Evolutionary conservation across 2,113 vertebrate genomes (phyloP).

Genomic region (Apteryx mantelli): DNA sequence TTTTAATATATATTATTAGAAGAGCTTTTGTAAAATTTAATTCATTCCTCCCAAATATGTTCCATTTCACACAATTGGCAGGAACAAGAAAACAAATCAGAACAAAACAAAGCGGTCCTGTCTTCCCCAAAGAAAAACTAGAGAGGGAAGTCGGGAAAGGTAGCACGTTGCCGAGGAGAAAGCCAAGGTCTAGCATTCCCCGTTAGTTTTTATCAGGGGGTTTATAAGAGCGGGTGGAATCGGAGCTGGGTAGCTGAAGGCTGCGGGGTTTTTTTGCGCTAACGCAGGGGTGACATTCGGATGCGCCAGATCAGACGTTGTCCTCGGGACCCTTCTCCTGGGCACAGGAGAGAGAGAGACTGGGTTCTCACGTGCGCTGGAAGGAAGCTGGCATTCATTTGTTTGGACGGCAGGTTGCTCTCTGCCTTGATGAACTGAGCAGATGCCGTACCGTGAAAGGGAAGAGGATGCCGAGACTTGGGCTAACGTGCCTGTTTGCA

Average conservation of each 20-base stretch:
- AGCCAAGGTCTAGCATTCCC: background rate
- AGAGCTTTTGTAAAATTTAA: constrained; percentile 59
- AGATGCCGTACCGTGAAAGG: constrained; percentile 18
- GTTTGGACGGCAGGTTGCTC: too few relatives aligned
- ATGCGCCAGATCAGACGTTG: too few relatives aligned
- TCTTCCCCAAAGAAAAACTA: background rate
- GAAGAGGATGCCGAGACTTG: constrained; percentile 46
- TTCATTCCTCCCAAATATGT: constrained; percentile 42
- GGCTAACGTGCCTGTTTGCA: constrained; percentile 51
- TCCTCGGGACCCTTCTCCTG: too few relatives aligned
- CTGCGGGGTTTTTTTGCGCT: background rate
- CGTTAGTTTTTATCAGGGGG: fast-evolving
- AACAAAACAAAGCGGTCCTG: constrained; percentile 7
- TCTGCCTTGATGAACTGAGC: too few relatives aligned
- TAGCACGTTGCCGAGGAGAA: background rate
- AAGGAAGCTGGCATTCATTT: too few relatives aligned
- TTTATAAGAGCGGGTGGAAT: background rate
- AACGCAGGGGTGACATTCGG: background rate
- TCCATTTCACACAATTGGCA: constrained; percentile 3
- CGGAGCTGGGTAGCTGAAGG: background rate
- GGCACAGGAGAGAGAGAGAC: too few relatives aligned
- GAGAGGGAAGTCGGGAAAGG: background rate
- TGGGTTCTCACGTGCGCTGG: too few relatives aligned
- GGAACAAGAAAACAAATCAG: background rate
- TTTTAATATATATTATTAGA: constrained; percentile 55